Evolutionary conservation across 2,797 vertebrate genomes (phyloP).

Genomic region (Arctocebus calabarensis): DNA sequence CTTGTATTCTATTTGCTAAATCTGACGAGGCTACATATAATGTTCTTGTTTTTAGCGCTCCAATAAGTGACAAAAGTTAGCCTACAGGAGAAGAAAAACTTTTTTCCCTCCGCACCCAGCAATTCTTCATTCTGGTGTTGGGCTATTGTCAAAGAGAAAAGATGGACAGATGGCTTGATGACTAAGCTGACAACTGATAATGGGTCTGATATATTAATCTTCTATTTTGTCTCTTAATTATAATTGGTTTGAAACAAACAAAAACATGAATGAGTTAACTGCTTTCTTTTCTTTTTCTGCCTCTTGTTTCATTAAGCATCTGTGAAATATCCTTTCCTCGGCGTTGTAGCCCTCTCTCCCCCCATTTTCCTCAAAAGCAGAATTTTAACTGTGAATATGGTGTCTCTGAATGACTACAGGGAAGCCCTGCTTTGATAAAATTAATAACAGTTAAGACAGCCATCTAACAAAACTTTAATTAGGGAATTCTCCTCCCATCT

Average conservation of each 20-base stretch:
- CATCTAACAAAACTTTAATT: slow-evolving; percentile 8
- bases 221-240: slow-evolving; percentile 63
- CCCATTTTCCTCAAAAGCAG: background rate
- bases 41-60: background rate
- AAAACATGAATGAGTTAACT: slow-evolving; percentile 23
- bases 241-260: slow-evolving; percentile 55
- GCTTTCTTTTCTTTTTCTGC: background rate
- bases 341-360: no score
- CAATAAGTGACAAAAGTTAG: background rate
- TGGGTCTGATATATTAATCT: slow-evolving; percentile 54
- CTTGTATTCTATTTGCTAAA: background rate
- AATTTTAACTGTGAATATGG: slow-evolving; percentile 6
- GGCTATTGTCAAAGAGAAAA: background rate
- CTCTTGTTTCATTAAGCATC: slow-evolving; percentile 21
- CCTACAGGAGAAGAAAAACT: background rate
- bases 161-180: background rate
- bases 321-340: background rate
- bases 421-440: slow-evolving; percentile 8
- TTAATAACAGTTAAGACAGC: slow-evolving; percentile 2
- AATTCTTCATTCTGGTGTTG: background rate
- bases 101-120: background rate
- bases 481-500: background rate
- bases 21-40: background rate
- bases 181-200: slow-evolving; percentile 43
- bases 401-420: background rate